Conservation (phyloP, 2,113 vertebrate genomes). For the Leucoraja erinaceus region DNA sequence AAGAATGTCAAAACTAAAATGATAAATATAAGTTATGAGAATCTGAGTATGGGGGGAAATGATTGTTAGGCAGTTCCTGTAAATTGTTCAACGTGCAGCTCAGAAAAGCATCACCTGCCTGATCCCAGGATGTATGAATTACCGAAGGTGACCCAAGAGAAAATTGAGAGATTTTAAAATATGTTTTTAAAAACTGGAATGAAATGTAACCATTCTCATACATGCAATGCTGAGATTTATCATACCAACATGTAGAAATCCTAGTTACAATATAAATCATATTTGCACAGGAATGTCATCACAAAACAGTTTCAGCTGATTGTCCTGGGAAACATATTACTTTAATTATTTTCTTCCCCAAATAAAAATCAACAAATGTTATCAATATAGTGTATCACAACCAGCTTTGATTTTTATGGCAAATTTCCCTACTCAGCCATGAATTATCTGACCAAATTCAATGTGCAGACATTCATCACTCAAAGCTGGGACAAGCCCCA, state of each 20-base stretch:
- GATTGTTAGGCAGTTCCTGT: background rate
- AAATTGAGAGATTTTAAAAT: background rate
- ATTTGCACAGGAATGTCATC: constrained; percentile 17
- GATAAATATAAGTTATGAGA: background rate
- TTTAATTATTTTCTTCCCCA: background rate
- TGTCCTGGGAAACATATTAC: background rate
- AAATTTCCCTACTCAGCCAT: constrained; percentile 15
- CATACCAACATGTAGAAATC: constrained; percentile 18
- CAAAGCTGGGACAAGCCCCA: background rate
- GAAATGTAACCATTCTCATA: background rate
- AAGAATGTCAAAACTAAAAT: background rate
- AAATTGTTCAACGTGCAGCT: background rate
- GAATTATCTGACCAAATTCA: background rate
- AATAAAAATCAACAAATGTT: constrained; percentile 24
- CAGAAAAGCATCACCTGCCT: background rate
- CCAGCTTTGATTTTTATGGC: background rate
- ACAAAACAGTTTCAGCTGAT: constrained; percentile 8
- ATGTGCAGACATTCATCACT: background rate
- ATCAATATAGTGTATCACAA: background rate
- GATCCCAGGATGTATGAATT: background rate
- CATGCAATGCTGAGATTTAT: constrained; percentile 20
- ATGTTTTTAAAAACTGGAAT: too few species aligned
- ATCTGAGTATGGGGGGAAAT: background rate
- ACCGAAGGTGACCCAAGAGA: background rate
- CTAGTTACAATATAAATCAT: constrained; percentile 28